Base-by-base conservation (phyloP, 2,797 vertebrate species). In the Argentina silus region DNA sequence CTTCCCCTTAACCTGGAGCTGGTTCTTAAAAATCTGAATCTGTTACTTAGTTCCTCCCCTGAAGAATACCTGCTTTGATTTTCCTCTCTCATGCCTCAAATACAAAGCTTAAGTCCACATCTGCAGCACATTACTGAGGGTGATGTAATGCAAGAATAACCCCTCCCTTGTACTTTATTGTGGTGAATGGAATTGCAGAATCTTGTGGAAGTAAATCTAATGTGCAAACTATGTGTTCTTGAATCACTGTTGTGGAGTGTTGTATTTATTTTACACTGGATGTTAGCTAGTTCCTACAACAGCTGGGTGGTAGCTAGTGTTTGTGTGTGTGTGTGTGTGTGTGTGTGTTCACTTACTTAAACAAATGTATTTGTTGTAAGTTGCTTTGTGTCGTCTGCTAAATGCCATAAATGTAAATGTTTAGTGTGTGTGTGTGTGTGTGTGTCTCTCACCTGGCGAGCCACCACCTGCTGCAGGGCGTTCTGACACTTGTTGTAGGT, bases 401-500 rank as follows among this genome's bases (percentile, higher is more conserved):
- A 47, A 19, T 43, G 8, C 10, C 2, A 47, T 55, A 17, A 23
- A 7, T 69, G 11, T 9, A 59, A 15, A 3, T 21, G 10, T 42
- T n/a, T n/a, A n/a, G 17, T 66, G 12, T 23, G 15, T 15, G 9
- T 47, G 8, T 12, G 44, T 7, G 19, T 43, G 6, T 47, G 7
- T 6, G 10, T 47, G 45, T 14, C 0, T 53, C 91, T 86, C 72
- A 98, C 98, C 90, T 98, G 96, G 60, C 97, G 94, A 0, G 98
- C 97, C 2, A 98, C 94, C 36, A 99, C 96, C 83, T 99, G 98
- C 90, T 99, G 98, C 70, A 99, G 88, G 11, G 98, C 98, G 0
- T 99, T 99, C 92, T 99, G 98, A 91, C 98, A 99, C 90, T 99
- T 99, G 83, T 74, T 77, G 0, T 99, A 99, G 0, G 97, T 98